Evolutionary conservation across 2,797 vertebrate genomes (phyloP).

Genomic region (Xiphorhynchus erythropygius): DNA sequence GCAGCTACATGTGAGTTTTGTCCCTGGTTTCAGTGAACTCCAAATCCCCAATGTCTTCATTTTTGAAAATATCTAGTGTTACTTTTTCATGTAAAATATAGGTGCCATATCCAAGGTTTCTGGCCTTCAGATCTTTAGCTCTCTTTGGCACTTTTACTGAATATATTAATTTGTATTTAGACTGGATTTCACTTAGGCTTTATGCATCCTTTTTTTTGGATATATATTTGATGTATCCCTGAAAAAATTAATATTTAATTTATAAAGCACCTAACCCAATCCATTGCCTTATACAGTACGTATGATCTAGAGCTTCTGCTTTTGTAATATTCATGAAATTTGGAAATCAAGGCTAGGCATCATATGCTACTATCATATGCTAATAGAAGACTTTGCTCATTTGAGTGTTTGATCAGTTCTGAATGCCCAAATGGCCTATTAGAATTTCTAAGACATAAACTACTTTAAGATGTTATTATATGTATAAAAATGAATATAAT

Average conservation of each 20-base stretch:
- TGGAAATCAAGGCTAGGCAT: not conserved
- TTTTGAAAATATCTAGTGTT: not conserved
- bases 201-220: not conserved
- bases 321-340: slow-evolving; percentile 39
- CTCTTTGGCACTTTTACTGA: not conserved
- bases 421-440: slow-evolving; percentile 6
- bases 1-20: not conserved
- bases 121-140: not conserved
- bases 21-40: not conserved
- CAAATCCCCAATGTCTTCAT: not conserved
- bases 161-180: not conserved
- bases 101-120: not conserved
- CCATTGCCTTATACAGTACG: slow-evolving; percentile 2
- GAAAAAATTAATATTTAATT: slow-evolving; percentile 44
- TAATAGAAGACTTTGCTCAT: slow-evolving; percentile 16
- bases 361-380: not conserved
- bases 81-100: not conserved
- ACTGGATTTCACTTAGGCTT: not conserved
- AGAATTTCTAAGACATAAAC: slow-evolving; percentile 1
- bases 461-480: not conserved
- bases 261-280: not conserved
- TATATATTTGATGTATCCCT: not conserved
- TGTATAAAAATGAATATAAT: not conserved
- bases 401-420: slow-evolving; percentile 1
- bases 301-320: not conserved